Conservation (phyloP, 2,888 invertebrate species). For the Pharmacophagus antenor region DNA sequence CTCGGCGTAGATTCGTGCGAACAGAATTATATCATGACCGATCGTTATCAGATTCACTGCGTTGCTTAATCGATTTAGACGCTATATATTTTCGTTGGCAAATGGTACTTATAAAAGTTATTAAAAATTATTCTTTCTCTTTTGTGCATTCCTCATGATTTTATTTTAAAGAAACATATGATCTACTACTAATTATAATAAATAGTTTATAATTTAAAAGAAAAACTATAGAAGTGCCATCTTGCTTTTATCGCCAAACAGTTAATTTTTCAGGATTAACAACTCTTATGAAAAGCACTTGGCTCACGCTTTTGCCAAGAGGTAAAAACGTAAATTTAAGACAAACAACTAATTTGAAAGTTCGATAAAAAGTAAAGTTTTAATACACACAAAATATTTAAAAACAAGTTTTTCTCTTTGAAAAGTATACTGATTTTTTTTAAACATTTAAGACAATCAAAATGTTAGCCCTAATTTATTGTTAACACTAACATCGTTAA, state of each 20-base stretch:
- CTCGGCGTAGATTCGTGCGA: neutral
- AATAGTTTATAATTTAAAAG: no score
- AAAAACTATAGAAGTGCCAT: neutral
- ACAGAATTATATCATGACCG: conserved; percentile 14
- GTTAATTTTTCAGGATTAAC: conserved; percentile 2
- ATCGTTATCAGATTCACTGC: conserved; percentile 7
- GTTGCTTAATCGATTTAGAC: conserved; percentile 5
- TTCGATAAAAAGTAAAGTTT: neutral
- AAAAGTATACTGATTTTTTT: no score
- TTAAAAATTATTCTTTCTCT: no score
- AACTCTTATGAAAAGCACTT: neutral
- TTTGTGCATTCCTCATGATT: no score
- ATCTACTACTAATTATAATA: no score
- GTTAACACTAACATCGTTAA: no score
- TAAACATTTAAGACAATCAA: no score
- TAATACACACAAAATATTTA: no score
- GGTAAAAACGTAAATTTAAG: neutral
- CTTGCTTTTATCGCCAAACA: neutral
- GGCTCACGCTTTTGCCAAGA: neutral
- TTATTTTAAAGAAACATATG: no score
- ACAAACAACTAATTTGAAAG: neutral
- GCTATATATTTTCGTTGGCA: neutral
- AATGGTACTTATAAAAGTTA: no score
- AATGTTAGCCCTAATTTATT: no score
- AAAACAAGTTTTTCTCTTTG: no score